Percentiles rank a stretch among this genome's conserved stretches.
Conservation (phyloP, 1,140 invertebrate species). For the Branchinecta lindahli region DNA sequence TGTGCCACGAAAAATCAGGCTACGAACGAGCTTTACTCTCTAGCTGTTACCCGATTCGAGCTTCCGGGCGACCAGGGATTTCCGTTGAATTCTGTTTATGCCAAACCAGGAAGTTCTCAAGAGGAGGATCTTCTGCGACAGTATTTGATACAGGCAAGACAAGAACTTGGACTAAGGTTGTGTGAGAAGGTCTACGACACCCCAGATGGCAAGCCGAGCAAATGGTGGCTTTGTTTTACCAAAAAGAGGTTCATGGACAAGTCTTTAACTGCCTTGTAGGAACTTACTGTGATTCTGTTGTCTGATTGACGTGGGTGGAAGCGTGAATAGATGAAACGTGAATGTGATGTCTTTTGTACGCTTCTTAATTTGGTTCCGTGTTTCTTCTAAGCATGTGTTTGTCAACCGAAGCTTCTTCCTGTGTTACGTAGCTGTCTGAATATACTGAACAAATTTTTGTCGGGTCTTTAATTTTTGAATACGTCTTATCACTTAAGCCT, state of each 20-base stretch:
- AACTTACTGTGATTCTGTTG: constrained; percentile 27
- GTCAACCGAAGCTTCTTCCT: too few relatives aligned
- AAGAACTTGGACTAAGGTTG: constrained; percentile 81
- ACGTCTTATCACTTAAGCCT: too few relatives aligned
- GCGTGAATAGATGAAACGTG: too few relatives aligned
- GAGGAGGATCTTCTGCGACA: constrained; percentile 79
- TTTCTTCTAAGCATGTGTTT: too few relatives aligned
- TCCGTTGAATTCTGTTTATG: constrained; percentile 94
- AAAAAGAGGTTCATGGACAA: constrained; percentile 99
- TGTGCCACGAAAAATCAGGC: constrained; percentile 77
- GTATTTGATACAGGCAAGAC: constrained; percentile 84
- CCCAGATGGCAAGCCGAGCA: constrained; percentile 85
- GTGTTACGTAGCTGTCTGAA: too few relatives aligned
- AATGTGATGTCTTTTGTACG: too few relatives aligned
- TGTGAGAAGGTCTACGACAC: constrained; percentile 79
- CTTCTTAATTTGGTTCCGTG: too few relatives aligned
- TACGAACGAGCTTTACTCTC: constrained; percentile 84
- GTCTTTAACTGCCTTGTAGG: constrained; percentile 49
- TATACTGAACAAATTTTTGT: too few relatives aligned
- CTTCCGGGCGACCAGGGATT: constrained; percentile 92
- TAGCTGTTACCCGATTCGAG: constrained; percentile 88
- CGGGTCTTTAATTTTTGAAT: too few relatives aligned
- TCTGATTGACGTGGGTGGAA: background rate
- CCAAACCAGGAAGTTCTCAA: constrained; percentile 55
- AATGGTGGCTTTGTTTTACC: constrained; percentile 99